Base-by-base conservation (phyloP, 2,113 vertebrate genomes). In the Aegithalos caudatus region DNA sequence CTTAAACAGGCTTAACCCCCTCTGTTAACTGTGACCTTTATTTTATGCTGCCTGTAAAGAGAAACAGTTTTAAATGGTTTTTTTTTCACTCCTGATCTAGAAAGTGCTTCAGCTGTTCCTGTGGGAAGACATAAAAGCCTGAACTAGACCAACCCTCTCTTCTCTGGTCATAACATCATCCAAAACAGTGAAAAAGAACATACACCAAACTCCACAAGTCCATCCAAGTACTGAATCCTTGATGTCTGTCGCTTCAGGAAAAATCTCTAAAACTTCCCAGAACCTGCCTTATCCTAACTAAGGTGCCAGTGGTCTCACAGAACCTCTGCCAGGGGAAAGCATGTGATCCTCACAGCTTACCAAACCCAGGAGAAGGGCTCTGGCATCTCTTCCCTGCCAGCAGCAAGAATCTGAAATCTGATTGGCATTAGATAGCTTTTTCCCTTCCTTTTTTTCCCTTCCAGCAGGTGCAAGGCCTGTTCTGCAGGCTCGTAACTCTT, bases 381-480 rank as follows among this genome's bases (percentile, higher is more conserved):
- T 87, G 92, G 85, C 81, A 80, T 82, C 81, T 87, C 48, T 92
- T 85, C 71, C 61, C 79, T 15, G 27, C 87, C 86, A 87, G 72
- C 72, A 90, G 85, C 87, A 58, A 61, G 62, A 67, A 73, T 90
- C 93, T 96, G 92, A 94, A 67, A 77, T 90, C 93, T 96, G 92
- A 94, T 91, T 96, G 85, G 93, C 95, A 92, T 94, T 93, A 62
- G 62, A 53, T 48, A 78, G 24, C 31, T 38, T 65, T 42, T 72
- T 47, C 25, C 35, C 12, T 90, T 74, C 29, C 45, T 48, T 33
- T 35, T 40, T 40, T 31, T 13, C 50, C 73, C 62, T 79, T 69
- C 65, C 78, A 93, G 94, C 94, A 96, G 95, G 93, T 95, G 95
- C 88, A 93, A 93, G 81, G 92, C 92, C 90, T 91, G 90, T 96